A percentile compares a stretch with the other conserved stretches of the same genome.
These are phyloP conservation scores for Agrochola macilenta DNA, from an alignment of 2,888 invertebrate species.

Conservation along the genomic window DNA sequence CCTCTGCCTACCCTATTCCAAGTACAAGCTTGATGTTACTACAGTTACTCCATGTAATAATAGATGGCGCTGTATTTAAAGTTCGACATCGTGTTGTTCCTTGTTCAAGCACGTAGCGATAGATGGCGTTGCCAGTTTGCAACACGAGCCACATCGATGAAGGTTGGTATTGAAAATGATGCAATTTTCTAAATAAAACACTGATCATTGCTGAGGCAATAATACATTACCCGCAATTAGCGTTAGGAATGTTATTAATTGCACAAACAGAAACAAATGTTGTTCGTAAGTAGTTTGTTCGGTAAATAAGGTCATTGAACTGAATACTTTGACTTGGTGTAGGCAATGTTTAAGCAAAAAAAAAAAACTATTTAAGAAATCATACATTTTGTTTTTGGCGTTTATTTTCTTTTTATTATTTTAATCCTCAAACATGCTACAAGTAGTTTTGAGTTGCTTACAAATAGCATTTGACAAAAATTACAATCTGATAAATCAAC, in stretches of 20 bases:
- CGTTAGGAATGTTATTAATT: conserved; percentile 18
- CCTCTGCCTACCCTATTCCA: neutral
- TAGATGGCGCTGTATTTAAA: conserved; percentile 59
- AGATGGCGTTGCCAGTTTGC: conserved; percentile 53
- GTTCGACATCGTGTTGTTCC: neutral
- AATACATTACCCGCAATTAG: conserved; percentile 28
- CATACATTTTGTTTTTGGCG: neutral
- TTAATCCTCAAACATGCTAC: neutral
- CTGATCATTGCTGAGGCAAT: conserved; percentile 33
- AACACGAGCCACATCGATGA: neutral
- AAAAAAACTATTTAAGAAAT: too few species aligned
- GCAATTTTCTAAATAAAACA: conserved; percentile 57
- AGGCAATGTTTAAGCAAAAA: neutral
- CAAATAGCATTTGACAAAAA: neutral
- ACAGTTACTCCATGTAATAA: neutral
- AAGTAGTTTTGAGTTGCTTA: too few species aligned
- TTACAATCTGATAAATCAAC: neutral
- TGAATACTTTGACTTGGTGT: neutral
- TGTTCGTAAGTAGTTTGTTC: neutral
- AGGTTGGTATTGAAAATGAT: conserved; percentile 55
- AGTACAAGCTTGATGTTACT: neutral
- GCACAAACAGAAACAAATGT: conserved; percentile 26
- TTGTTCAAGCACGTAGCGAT: neutral
- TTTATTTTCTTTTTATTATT: neutral
- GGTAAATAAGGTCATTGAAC: conserved; percentile 36